Evolutionary conservation across 1,140 invertebrate species (phyloP).

Genomic region (Onthophagus taurus): DNA sequence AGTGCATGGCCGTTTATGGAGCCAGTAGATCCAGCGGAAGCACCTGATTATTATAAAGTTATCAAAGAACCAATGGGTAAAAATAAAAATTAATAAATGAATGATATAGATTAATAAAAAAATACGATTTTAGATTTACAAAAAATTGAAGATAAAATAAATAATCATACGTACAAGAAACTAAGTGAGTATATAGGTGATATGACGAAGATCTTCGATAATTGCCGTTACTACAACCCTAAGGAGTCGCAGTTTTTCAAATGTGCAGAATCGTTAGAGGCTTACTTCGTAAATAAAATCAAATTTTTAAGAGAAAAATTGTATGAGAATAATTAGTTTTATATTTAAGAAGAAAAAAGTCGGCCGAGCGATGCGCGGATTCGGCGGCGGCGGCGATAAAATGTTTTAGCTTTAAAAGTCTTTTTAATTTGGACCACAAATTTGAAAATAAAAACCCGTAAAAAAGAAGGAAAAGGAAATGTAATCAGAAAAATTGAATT

Average conservation of each 20-base stretch:
- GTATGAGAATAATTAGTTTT: slow-evolving; percentile 43
- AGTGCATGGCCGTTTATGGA: slow-evolving; percentile 96
- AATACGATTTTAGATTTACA: slow-evolving; percentile 65
- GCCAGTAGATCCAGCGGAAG: slow-evolving; percentile 89
- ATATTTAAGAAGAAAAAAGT: too few relatives aligned
- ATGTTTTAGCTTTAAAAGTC: slow-evolving; percentile 9
- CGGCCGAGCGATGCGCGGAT: too few relatives aligned
- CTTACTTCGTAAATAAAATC: slow-evolving; percentile 90
- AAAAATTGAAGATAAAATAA: slow-evolving; percentile 82
- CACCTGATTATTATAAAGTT: slow-evolving; percentile 94
- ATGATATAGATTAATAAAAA: background rate
- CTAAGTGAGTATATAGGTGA: slow-evolving; percentile 93
- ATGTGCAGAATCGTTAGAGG: slow-evolving; percentile 88
- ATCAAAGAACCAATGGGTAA: slow-evolving; percentile 98
- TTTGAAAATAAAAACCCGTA: slow-evolving; percentile 5
- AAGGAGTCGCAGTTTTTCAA: slow-evolving; percentile 91
- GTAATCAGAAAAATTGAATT: slow-evolving; percentile 9
- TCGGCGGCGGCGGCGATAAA: slow-evolving; percentile 1
- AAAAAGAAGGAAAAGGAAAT: slow-evolving; percentile 1
- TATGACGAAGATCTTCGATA: slow-evolving; percentile 97
- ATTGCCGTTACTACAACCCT: slow-evolving; percentile 95
- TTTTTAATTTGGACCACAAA: slow-evolving; percentile 3
- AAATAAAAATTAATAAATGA: slow-evolving; percentile 22
- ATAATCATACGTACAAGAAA: slow-evolving; percentile 72
- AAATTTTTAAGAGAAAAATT: slow-evolving; percentile 74